Evolutionary conservation across 2,113 vertebrate genomes (phyloP).

Genomic region (Chionomys nivalis): DNA sequence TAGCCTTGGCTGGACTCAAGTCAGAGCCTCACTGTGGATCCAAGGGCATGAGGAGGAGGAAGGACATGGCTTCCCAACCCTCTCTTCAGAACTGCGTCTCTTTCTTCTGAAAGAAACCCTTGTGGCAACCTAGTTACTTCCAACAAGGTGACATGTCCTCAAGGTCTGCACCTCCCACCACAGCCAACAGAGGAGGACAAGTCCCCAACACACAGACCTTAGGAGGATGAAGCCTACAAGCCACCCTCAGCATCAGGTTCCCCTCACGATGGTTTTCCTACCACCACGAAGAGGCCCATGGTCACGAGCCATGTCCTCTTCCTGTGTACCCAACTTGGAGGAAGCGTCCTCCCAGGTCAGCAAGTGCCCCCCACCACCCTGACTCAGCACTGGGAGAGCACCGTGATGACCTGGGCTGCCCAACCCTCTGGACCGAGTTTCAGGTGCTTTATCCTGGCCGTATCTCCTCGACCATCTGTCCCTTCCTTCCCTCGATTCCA

Average conservation of each 20-base stretch:
- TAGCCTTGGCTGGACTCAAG: background rate
- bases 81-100: background rate
- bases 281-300: fast-evolving
- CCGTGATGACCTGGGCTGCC: background rate
- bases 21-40: background rate
- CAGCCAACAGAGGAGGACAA: background rate
- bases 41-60: background rate
- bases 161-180: background rate
- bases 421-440: background rate
- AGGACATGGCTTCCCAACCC: no score
- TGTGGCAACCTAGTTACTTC: background rate
- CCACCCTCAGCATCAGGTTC: background rate
- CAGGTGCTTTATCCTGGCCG: background rate
- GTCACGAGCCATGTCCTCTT: background rate
- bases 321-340: background rate
- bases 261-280: no score
- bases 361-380: background rate
- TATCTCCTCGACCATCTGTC: background rate
- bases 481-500: background rate
- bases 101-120: background rate
- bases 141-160: background rate
- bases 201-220: background rate
- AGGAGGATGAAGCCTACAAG: background rate
- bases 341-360: background rate
- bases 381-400: no score